Evolutionary conservation across 2,888 invertebrate genomes (phyloP), one percentile per base, ranked within the genome.

Genomic region (Metellina segmentata): DNA sequence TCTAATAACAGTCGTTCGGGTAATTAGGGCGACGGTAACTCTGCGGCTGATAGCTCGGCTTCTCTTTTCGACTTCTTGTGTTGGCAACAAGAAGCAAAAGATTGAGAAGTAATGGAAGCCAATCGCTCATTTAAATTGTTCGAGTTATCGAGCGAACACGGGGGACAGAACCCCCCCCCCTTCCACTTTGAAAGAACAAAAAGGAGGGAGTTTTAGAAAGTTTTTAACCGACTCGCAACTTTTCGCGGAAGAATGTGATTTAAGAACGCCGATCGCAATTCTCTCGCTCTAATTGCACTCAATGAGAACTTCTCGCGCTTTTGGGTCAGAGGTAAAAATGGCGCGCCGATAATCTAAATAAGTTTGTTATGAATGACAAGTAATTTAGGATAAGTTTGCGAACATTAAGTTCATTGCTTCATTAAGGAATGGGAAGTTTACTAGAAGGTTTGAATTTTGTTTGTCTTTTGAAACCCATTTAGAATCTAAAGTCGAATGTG

Each of bases 1-100:
- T 86, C 70, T 78, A 78, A 86, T 86, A 78, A 86, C 78, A 78
- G 85, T 70, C 70, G 61, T 16, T 20, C 49, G n/a, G 16, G 85
- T 75, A 86, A 86, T 86, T 86, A 86, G 78, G 61, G 77, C 13
- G 49, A 7, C 53, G 20, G 16, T 53, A 74, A 74, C 75, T 20
- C 78, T 19, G 19, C 77, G 78, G 85, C 13, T 51, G 77, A 69
- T 78, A 70, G 51, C 49, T 49, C 52, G 52, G 7, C 13, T 9
- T 9, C 51, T 13, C 82, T n/a, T 51, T 48, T 5, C 20, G 53
- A n/a, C 34, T 85, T 61, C 61, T 61, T 34, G 20, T 79, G 61
- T 61, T 61, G 61, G 61, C 61, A 61, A 61, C 53, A 20, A 75
- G 71, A n/a, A 48, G 49, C 7, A 48, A 82, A 82, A 82, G 71